Conservation (phyloP, 2,888 invertebrate species). For the Melolontha melolontha region DNA sequence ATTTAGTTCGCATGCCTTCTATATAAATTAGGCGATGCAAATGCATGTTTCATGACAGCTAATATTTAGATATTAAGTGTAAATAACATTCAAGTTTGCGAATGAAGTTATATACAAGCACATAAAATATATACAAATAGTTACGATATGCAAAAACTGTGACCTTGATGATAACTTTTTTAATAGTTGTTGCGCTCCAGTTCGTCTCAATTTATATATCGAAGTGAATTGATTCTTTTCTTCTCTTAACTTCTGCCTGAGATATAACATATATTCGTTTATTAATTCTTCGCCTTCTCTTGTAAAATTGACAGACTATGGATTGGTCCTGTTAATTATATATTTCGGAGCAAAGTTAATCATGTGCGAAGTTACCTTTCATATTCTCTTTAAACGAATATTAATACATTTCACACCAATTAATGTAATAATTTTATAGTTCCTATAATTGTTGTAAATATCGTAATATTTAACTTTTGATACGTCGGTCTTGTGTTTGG, state of each 20-base stretch:
- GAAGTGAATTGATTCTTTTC: neutral
- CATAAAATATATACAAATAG: too few relatives aligned
- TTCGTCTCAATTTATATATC: conserved; percentile 9
- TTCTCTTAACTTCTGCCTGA: neutral
- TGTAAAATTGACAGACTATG: neutral
- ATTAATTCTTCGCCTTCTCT: conserved; percentile 14
- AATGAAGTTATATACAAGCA: too few relatives aligned
- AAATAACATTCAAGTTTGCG: too few relatives aligned
- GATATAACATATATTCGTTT: neutral
- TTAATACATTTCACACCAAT: too few relatives aligned
- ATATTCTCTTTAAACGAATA: neutral
- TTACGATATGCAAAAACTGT: neutral
- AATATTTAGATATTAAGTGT: too few relatives aligned
- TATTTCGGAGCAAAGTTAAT: conserved; percentile 7
- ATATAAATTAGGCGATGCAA: too few relatives aligned
- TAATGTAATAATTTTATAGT: too few relatives aligned
- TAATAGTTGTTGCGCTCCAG: neutral
- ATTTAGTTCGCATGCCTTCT: too few relatives aligned
- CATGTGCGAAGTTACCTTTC: conserved; percentile 22
- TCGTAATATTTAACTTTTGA: too few relatives aligned
- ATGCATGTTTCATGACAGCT: too few relatives aligned
- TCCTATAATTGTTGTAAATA: too few relatives aligned
- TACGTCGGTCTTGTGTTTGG: too few relatives aligned
- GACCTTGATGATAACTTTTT: neutral
- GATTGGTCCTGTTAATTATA: neutral